These are phyloP conservation scores for Nesogale talazaci DNA, from an alignment of 2,113 vertebrate genomes.

Conservation along the genomic window DNA sequence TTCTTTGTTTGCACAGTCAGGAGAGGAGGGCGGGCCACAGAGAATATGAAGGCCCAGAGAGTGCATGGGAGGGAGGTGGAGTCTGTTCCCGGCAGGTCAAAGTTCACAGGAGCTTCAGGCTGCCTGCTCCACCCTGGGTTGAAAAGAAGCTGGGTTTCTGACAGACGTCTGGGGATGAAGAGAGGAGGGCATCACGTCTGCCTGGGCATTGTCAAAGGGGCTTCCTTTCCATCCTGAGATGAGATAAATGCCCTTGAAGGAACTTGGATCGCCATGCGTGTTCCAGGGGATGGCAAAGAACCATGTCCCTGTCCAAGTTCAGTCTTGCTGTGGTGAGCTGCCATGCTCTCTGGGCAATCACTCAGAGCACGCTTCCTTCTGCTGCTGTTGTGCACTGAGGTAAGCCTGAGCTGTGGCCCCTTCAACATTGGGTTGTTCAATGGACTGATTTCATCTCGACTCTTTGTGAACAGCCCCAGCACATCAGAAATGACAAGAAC, in stretches of 20 bases:
- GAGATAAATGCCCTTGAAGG: background rate
- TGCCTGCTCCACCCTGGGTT: background rate
- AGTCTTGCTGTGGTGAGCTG: background rate
- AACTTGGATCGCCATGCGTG: background rate
- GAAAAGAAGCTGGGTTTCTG: background rate
- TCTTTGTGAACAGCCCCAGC: background rate
- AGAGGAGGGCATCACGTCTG: background rate
- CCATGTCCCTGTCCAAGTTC: background rate
- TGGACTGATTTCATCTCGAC: background rate
- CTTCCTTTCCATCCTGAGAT: slow-evolving; percentile 8
- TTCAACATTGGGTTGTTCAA: background rate
- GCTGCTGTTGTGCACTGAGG: background rate
- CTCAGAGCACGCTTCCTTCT: background rate
- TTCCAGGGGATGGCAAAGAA: background rate
- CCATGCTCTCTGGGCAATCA: background rate
- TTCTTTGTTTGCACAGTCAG: background rate
- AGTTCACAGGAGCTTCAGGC: background rate
- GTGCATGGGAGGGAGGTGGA: too few relatives aligned
- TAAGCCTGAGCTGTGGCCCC: background rate
- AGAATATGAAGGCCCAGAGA: background rate
- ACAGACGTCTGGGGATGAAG: background rate
- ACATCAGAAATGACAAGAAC: slow-evolving; percentile 48
- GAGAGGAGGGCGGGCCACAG: background rate
- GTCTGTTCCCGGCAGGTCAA: background rate
- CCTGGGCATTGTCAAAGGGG: background rate